These are phyloP conservation scores for Trematocara macrostoma DNA, from an alignment of 2,113 vertebrate genomes.

Conservation along the genomic window DNA sequence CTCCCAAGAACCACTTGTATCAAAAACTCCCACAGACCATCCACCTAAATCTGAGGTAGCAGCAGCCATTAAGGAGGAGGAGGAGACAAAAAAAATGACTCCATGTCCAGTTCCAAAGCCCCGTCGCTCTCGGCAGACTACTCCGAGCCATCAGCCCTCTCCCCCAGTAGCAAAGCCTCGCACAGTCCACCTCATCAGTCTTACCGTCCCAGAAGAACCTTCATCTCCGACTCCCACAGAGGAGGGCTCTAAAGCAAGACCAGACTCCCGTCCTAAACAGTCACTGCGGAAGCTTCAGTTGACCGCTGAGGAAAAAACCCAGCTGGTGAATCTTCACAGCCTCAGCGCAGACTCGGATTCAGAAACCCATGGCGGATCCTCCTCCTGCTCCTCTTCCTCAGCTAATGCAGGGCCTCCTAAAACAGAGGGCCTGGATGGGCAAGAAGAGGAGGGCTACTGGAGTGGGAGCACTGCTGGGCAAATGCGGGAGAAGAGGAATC, in stretches of 20 bases:
- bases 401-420: constrained; percentile 46
- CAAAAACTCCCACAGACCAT: not conserved
- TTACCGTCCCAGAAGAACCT: not conserved
- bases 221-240: not conserved
- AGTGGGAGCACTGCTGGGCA: constrained; percentile 41
- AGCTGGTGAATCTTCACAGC: constrained; percentile 75
- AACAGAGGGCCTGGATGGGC: constrained; percentile 38
- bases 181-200: not conserved
- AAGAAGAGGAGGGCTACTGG: constrained; percentile 67
- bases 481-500: constrained; percentile 51
- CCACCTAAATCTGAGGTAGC: not conserved
- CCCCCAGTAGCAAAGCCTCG: constrained; percentile 66
- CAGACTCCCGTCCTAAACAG: constrained; percentile 52
- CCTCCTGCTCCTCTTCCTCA: constrained; percentile 69
- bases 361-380: constrained; percentile 59
- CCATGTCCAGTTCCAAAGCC: constrained; percentile 63
- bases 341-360: constrained; percentile 72
- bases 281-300: constrained; percentile 67
- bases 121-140: constrained; percentile 30
- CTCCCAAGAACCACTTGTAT: not conserved
- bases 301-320: constrained; percentile 71
- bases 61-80: not conserved
- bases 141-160: constrained; percentile 5
- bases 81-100: not conserved
- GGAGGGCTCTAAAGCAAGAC: not conserved